Evolutionary conservation across 2,888 invertebrate genomes (phyloP), one percentile per base, ranked within the genome.

Genomic region (Cosmia trapezina): DNA sequence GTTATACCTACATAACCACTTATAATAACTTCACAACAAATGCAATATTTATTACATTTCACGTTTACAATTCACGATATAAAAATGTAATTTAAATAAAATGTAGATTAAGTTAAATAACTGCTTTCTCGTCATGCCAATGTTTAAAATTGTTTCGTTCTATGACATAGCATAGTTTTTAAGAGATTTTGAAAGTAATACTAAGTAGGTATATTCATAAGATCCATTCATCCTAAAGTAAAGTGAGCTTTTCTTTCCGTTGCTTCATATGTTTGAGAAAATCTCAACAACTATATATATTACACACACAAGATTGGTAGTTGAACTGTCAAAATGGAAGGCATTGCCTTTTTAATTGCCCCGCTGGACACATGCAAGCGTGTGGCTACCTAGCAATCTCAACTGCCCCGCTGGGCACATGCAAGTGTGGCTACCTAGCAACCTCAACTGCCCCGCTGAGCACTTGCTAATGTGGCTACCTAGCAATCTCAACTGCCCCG

Each of bases 21-120:
- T 76, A 45, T 65, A 70, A 56, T 64, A 70, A 64, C 19, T 57
- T 45, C 41, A 64, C 9, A 59, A 33, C 63, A 54, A 73, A 65
- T 22, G 22, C 28, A 70, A 57, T 67, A 68, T 80, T 71, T 73
- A 81, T 62, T 68, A 57, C 68, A 65, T 70, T 68, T 45, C 56
- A 47, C 17, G 33, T 62, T 80, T 80, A 70, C 61, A 68, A 61
- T 51, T 54, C 53, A 43, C 49, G 17, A 59, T 66, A 77, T 71
- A 63, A 73, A 81, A 76, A 57, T 57, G 19, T 22, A 2, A 66
- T 56, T 63, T 66, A 56, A 72, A 63, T 51, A 56, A 69, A 37
- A 45, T 61, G 14, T 63, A 57, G 8, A 54, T 62, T 64, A 51
- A 17, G 43, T 59, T 12, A 22, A 41, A 51, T 28, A 64, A 64